Conservation (phyloP, 92 coral and sea anemone genomes). For the Porites evermanni region DNA sequence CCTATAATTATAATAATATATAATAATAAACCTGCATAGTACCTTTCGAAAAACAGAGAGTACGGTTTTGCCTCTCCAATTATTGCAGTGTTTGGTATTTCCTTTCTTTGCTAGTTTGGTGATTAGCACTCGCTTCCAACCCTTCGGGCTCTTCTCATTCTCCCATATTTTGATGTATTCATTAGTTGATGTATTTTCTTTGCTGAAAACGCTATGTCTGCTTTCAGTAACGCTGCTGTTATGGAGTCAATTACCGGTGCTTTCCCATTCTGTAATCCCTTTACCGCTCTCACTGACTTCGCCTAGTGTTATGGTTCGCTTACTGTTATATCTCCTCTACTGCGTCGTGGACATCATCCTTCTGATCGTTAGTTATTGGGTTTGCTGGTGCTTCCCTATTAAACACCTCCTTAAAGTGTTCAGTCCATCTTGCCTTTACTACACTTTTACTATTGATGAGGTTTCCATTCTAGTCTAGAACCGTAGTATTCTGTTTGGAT, state of each 20-base stretch:
- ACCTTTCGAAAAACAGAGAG: slow-evolving; percentile 46
- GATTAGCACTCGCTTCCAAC: slow-evolving; percentile 52
- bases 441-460: too few species aligned
- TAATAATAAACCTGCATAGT: slow-evolving; percentile 38
- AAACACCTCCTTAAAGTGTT: too few species aligned
- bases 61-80: slow-evolving; percentile 53
- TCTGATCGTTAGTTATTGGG: too few species aligned
- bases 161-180: slow-evolving; percentile 27
- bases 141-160: slow-evolving; percentile 40
- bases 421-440: too few species aligned
- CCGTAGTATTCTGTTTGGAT: too few species aligned
- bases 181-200: not conserved
- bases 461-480: too few species aligned
- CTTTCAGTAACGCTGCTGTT: slow-evolving; percentile 1
- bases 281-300: slow-evolving; percentile 38
- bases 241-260: slow-evolving; percentile 23
- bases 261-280: slow-evolving; percentile 39
- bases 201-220: not conserved
- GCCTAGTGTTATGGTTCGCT: not conserved
- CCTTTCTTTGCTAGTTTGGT: slow-evolving; percentile 59
- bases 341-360: too few species aligned
- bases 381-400: too few species aligned
- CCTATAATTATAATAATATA: too few species aligned
- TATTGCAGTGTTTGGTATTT: not conserved
- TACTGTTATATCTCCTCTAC: too few species aligned